Percentiles rank a stretch among this genome's conserved stretches.
These are phyloP conservation scores for Sitta carolinensis DNA, from an alignment of 2,797 vertebrate species.

Conservation along the genomic window DNA sequence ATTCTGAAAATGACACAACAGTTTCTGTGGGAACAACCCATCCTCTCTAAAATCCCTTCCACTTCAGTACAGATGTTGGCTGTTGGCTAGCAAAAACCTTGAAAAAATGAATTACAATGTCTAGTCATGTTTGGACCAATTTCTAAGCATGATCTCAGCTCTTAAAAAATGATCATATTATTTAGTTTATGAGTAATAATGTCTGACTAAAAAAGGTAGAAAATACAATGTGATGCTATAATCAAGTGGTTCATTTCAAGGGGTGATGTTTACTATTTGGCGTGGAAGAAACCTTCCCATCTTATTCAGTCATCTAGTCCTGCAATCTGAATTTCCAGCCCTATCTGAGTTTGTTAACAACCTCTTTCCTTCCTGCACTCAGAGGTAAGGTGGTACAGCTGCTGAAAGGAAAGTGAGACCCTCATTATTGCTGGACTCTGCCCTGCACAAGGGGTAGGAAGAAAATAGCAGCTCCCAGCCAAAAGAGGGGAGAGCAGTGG, in stretches of 20 bases:
- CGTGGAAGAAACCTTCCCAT: background rate
- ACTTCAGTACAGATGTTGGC: background rate
- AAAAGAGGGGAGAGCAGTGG: background rate
- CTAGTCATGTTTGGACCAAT: constrained; percentile 60
- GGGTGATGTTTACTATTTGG: background rate
- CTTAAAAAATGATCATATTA: constrained; percentile 44
- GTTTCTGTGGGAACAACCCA: background rate
- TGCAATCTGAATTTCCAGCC: background rate
- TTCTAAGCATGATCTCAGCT: constrained; percentile 60
- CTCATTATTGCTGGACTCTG: background rate
- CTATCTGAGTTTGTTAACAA: background rate
- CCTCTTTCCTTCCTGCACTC: background rate
- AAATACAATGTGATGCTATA: background rate
- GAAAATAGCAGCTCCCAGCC: background rate
- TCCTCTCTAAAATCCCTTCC: constrained; percentile 6
- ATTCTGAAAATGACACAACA: background rate
- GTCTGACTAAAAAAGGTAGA: constrained; percentile 37
- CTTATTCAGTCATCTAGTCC: background rate
- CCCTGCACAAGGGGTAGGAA: background rate
- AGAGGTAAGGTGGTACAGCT: background rate
- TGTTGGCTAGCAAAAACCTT: constrained; percentile 27
- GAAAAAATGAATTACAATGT: constrained; percentile 48
- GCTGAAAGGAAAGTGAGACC: background rate
- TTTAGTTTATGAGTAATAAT: constrained; percentile 61
- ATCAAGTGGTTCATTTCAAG: constrained; percentile 20